Evolutionary conservation across 2,888 invertebrate species (phyloP).

Genomic region (Xestia ashworthii): DNA sequence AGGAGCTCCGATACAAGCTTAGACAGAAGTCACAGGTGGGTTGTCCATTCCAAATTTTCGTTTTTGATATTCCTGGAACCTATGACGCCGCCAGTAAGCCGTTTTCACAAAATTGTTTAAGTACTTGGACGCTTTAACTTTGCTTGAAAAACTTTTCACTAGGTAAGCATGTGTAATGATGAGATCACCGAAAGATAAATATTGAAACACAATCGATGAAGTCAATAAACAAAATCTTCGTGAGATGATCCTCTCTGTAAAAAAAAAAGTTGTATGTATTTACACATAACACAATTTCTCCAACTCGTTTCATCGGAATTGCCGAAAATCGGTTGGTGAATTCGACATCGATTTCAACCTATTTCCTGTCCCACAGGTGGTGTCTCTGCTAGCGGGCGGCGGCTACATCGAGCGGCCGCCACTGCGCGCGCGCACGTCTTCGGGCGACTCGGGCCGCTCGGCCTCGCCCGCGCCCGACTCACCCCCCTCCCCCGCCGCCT

Average conservation of each 20-base stretch:
- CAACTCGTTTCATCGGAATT: not conserved
- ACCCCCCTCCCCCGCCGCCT: slow-evolving; percentile 81
- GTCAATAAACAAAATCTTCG: not conserved
- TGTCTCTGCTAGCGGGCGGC: slow-evolving; percentile 85
- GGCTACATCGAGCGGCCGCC: slow-evolving; percentile 84
- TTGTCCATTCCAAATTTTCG: not conserved
- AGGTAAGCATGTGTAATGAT: not conserved
- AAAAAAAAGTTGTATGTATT: not conserved
- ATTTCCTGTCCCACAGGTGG: slow-evolving; percentile 83
- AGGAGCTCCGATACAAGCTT: slow-evolving; percentile 96
- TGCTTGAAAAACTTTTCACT: slow-evolving; percentile 22
- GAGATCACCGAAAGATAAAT: slow-evolving; percentile 6
- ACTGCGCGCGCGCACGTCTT: slow-evolving; percentile 85
- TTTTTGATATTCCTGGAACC: not conserved
- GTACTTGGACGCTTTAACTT: not conserved
- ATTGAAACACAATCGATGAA: not conserved
- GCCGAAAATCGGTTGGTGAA: not conserved
- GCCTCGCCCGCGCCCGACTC: slow-evolving; percentile 84
- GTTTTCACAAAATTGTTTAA: not conserved
- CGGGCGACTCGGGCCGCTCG: slow-evolving; percentile 84
- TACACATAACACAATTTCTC: not conserved
- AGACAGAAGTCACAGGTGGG: slow-evolving; percentile 94
- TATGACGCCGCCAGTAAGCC: not conserved
- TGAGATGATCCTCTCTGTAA: not conserved
- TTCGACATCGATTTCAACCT: not conserved